Evolutionary conservation across 2,113 vertebrate genomes (phyloP), one percentile per base, ranked within the genome.

Genomic region (Neodontobutis hainanensis): DNA sequence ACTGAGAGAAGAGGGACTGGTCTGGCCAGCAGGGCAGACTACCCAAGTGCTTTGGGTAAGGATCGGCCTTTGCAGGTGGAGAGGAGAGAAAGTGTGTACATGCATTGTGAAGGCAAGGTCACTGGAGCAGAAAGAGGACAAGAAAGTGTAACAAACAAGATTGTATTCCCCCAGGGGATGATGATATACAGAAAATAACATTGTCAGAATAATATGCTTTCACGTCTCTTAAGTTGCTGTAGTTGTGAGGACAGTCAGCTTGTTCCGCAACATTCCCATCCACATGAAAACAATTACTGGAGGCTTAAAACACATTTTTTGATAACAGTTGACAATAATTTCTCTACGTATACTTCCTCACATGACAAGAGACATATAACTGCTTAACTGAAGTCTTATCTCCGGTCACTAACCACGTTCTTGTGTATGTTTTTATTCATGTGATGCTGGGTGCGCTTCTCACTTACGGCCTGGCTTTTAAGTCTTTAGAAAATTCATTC

Each of bases 111-210:
- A 74, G 43, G 27, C 35, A 67, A 75, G 34, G 27, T 78, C 71
- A 63, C 1, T 42, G 59, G 53, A 87, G 80, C 58, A 78, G 65
- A 74, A 78, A 75, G 48, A 81, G 16, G 50, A 51, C 19, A 42
- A 68, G 27, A 4, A 71, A 84, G 77, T 80, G 64, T 59, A 84
- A 71, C 61, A 82, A 84, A 86, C 70, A 77, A 61, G 66, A 65
- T 76, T 75, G 19, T 11, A 5, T 68, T 76, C 67, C 80, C 58
- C 40, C 15, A 48, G 73, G 65, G 70, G 51, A 59, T 80, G 12
- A 68, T 58, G 65, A 78, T 63, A 56, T 16, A 38, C 35, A 45
- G 52, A 42, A 78, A 87, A 84, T 74, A 62, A 66, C 56, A 35
- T 43, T 59, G 61, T 82, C 66, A 68, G 69, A 82, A 79, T 62